A percentile compares a stretch with the other conserved stretches of the same genome.
Evolutionary conservation across 1,140 invertebrate genomes (phyloP).

Genomic region (Hylaeus volcanicus): DNA sequence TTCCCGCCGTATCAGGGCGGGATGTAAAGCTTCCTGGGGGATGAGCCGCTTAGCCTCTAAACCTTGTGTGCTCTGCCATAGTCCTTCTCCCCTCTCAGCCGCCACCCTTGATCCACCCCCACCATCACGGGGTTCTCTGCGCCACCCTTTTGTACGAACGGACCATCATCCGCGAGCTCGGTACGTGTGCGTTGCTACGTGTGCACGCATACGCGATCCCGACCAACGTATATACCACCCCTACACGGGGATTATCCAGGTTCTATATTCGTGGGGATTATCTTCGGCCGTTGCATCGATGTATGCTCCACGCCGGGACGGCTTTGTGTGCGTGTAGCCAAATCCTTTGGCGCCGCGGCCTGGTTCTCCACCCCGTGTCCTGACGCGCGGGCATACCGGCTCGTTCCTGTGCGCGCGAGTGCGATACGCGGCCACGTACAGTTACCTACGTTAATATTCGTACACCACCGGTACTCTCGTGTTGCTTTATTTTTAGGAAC

Average conservation of each 20-base stretch:
- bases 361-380: constrained; percentile 40
- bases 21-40: constrained; percentile 77
- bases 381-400: constrained; percentile 5
- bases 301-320: constrained; percentile 48
- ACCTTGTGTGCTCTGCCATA: constrained; percentile 75
- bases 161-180: constrained; percentile 56
- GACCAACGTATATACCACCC: constrained; percentile 62
- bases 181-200: constrained; percentile 54
- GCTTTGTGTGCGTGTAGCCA: constrained; percentile 63
- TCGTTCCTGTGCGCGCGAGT: neutral
- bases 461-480: no score
- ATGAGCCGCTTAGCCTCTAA: constrained; percentile 81
- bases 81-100: constrained; percentile 52
- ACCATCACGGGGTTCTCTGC: constrained; percentile 39
- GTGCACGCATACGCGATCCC: constrained; percentile 41
- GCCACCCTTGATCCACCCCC: constrained; percentile 51
- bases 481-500: no score
- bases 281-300: constrained; percentile 70
- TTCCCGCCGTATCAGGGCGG: constrained; percentile 71
- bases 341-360: constrained; percentile 72
- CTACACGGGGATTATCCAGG: constrained; percentile 77
- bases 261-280: constrained; percentile 79
- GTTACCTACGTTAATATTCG: no score
- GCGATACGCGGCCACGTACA: neutral
- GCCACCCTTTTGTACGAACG: constrained; percentile 63